A percentile compares a stretch with the other conserved stretches of the same genome.
These are phyloP conservation scores for Chroicocephalus ridibundus DNA, from an alignment of 2,113 vertebrate species.

Conservation along the genomic window DNA sequence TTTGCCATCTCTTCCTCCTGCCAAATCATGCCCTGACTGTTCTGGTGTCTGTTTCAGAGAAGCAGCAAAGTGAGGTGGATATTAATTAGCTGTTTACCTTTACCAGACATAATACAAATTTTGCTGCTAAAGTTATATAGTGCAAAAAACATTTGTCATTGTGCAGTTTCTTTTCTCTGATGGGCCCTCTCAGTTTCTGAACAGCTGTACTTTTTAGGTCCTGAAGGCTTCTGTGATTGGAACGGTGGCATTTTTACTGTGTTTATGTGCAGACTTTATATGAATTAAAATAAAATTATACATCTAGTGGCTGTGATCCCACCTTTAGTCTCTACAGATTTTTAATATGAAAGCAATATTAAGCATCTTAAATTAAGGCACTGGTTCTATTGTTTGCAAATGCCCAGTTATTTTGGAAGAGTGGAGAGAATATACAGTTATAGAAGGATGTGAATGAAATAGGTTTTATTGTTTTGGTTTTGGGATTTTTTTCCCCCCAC, in stretches of 20 bases:
- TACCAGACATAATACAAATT: not conserved
- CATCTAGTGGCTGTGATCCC: not conserved
- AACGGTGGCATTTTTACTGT: not conserved
- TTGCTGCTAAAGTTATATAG: not conserved
- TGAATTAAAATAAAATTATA: not conserved
- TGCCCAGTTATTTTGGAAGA: not conserved
- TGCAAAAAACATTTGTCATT: not conserved
- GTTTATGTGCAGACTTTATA: not conserved
- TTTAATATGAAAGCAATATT: not conserved
- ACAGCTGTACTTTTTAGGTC: not conserved
- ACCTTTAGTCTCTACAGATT: not conserved
- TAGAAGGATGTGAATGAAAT: not conserved
- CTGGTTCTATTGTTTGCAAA: not conserved
- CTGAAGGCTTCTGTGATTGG: not conserved
- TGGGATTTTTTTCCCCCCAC: no score
- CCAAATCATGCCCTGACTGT: not conserved
- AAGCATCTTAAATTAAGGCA: not conserved
- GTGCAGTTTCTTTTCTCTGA: not conserved
- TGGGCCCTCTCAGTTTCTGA: not conserved
- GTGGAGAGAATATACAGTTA: not conserved
- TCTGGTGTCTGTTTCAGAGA: conserved; percentile 13
- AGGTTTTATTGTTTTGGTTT: not conserved
- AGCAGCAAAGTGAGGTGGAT: not conserved
- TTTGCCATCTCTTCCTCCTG: not conserved
- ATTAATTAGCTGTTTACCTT: conserved; percentile 14